Evolutionary conservation across 2,797 vertebrate species (phyloP), one percentile per base, ranked within the genome.

Genomic region (Remorina albescens): DNA sequence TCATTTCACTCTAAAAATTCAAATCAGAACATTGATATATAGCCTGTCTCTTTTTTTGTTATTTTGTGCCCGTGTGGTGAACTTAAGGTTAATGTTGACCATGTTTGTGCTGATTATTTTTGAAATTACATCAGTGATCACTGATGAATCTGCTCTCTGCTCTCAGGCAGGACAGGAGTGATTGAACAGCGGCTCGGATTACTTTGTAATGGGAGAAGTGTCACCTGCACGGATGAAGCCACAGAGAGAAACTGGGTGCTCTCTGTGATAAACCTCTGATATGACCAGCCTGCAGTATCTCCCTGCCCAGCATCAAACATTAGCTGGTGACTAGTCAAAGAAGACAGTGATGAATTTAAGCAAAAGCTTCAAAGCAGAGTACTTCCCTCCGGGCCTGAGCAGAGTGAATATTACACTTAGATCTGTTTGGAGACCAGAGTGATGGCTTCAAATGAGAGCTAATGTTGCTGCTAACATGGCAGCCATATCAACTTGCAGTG

Each of bases 191-290:
- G 41, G 54, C 34, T 46, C 36, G 49, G 58, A 68, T 55, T 46
- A 46, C 39, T 55, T 26, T 46, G 34, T 53, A 57, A 65, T 41
- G 49, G 53, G 49, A 65, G 53, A 65, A 30, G 46, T 15, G 21
- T 18, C 7, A 2, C 41, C 16, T 18, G 16, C 16, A 19, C 16
- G 18, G 41, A 55, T 57, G 65, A 47, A 57, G 19, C 26, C 21
- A 26, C 53, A 7, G 32, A 50, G 44, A 46, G 37, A 58, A 28
- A 55, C 58, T 58, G 49, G 5, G 5, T 18, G 41, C 6, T 19
- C 19, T 42, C 41, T 18, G 41, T 18, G 41, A 7, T 18, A 42
- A 42, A 18, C 16, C 41, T 42, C 16, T 12, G 34, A 36, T 36
- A 37, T 37, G 10, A 16, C 44, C n/a, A 46, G 18, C 5, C 16